Evolutionary conservation across 1,140 invertebrate species (phyloP).

Genomic region (Stegodyphus mimosarum): DNA sequence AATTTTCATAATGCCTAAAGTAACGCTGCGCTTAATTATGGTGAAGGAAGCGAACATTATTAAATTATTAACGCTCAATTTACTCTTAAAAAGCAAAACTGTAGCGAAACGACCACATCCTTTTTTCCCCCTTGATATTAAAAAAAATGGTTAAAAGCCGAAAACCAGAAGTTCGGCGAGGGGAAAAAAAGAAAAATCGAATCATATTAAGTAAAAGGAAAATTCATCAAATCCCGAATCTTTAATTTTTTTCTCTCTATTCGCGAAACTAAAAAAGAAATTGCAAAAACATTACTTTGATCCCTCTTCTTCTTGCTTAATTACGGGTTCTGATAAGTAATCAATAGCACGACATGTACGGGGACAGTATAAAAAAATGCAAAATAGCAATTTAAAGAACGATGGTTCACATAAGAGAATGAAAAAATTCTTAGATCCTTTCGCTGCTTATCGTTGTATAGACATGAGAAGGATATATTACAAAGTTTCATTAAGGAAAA

Average conservation of each 20-base stretch:
- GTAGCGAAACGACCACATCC: background rate
- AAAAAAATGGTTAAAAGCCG: too few relatives aligned
- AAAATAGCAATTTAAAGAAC: slow-evolving; percentile 29
- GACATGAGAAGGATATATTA: slow-evolving; percentile 8
- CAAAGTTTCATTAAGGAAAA: slow-evolving; percentile 52
- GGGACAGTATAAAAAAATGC: slow-evolving; percentile 8
- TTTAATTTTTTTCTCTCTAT: slow-evolving; percentile 9
- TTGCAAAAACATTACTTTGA: slow-evolving; percentile 44
- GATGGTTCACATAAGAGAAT: background rate
- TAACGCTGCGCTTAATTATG: slow-evolving; percentile 5
- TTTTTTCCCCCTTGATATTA: background rate
- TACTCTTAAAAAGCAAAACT: background rate
- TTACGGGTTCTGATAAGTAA: slow-evolving; percentile 52
- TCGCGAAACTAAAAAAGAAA: background rate
- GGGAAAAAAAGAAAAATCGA: background rate
- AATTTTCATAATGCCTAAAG: background rate
- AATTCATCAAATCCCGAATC: slow-evolving; percentile 32
- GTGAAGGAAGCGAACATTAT: slow-evolving; percentile 26
- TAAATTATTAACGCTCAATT: slow-evolving; percentile 44
- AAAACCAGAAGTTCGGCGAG: background rate
- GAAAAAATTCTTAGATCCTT: background rate
- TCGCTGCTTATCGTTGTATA: background rate
- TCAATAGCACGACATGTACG: slow-evolving; percentile 35
- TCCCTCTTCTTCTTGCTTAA: slow-evolving; percentile 21
- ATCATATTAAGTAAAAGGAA: slow-evolving; percentile 23